phyloP scores from a whole-genome alignment of 2,797 vertebrate species.

The Lemur catta region DNA sequence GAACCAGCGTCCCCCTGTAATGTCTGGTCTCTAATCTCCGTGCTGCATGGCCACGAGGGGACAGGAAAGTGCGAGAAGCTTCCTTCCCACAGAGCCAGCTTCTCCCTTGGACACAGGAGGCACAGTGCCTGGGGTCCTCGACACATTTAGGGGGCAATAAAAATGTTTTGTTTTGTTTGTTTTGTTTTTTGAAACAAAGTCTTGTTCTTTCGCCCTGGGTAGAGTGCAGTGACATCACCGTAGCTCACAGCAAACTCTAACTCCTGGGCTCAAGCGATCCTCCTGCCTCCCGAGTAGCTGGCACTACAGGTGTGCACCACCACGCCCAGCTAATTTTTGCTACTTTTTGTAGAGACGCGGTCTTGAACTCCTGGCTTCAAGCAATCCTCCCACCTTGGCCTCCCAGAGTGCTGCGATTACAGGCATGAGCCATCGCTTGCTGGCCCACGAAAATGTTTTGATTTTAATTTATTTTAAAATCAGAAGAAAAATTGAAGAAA shows the following conservation, averaged over 20 bases:
- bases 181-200: neutral
- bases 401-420: neutral
- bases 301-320: neutral
- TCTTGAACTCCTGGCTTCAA: neutral
- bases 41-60: neutral
- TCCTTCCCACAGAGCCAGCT: neutral
- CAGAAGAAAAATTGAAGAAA: neutral
- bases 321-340: too few species aligned
- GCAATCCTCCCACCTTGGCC: neutral
- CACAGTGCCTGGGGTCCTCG: neutral
- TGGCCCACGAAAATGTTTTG: neutral
- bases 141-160: neutral
- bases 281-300: neutral
- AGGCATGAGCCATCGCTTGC: too few species aligned
- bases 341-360: neutral
- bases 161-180: neutral
- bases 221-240: neutral
- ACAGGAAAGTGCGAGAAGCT: neutral
- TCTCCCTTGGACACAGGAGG: neutral
- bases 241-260: neutral
- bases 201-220: neutral
- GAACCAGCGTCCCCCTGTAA: neutral
- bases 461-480: slow-evolving; percentile 46
- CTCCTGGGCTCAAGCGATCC: neutral
- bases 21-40: neutral